A percentile compares a stretch with the other conserved stretches of the same genome.
Conservation (phyloP, 2,113 vertebrate species). For the Microtus montanus region DNA sequence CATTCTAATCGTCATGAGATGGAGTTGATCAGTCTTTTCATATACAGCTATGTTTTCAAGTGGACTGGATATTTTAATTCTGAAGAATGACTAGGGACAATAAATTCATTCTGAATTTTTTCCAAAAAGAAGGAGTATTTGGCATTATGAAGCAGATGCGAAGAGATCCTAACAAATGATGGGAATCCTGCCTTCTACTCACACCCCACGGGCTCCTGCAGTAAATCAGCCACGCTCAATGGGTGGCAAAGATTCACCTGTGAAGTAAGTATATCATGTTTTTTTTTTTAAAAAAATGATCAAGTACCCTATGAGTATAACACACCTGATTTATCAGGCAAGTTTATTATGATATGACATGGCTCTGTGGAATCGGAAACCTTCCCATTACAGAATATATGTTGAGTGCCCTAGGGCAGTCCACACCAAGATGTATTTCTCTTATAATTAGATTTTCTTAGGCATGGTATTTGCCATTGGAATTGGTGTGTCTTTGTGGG, state of each 20-base stretch:
- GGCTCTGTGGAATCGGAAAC: conserved; percentile 42
- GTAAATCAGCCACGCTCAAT: neutral
- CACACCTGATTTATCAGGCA: conserved; percentile 39
- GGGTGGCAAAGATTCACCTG: conserved; percentile 36
- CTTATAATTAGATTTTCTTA: conserved; percentile 49
- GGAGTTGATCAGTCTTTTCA: neutral
- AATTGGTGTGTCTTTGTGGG: conserved; percentile 12
- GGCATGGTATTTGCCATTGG: conserved; percentile 24
- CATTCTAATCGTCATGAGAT: conserved; percentile 24
- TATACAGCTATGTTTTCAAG: neutral
- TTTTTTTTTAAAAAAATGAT: neutral
- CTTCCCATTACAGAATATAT: conserved; percentile 41
- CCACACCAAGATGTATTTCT: conserved; percentile 6
- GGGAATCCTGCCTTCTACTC: neutral
- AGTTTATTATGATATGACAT: conserved; percentile 36
- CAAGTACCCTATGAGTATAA: neutral
- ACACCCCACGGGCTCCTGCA: neutral
- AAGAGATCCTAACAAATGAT: neutral
- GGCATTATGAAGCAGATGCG: neutral
- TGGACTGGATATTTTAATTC: neutral
- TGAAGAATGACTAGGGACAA: neutral
- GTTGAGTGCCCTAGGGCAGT: neutral
- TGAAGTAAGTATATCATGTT: conserved; percentile 17
- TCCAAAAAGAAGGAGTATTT: neutral
- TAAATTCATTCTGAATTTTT: neutral